A percentile compares a stretch with the other conserved stretches of the same genome.
Conservation (phyloP, 2,888 invertebrate species). For the Automeris io region DNA sequence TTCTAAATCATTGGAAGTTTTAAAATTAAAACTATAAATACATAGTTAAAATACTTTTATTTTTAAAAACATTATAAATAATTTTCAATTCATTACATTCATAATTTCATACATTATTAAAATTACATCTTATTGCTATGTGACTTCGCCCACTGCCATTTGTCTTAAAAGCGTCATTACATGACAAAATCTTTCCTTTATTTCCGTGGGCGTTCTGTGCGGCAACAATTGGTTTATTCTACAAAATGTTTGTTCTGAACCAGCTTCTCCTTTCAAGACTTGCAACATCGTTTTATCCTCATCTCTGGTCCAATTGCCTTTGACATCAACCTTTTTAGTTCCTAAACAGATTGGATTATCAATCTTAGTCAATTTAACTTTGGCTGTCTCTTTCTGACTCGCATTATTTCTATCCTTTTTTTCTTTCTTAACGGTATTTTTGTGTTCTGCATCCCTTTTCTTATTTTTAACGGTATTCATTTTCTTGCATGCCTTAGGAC, state of each 20-base stretch:
- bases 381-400: slow-evolving; percentile 22
- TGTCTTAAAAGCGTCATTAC: slow-evolving; percentile 80
- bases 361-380: slow-evolving; percentile 39
- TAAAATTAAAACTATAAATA: too few relatives aligned
- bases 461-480: slow-evolving; percentile 36
- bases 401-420: slow-evolving; percentile 34
- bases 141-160: slow-evolving; percentile 71
- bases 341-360: slow-evolving; percentile 26
- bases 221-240: slow-evolving; percentile 74
- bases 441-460: slow-evolving; percentile 30
- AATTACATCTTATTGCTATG: slow-evolving; percentile 35
- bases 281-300: slow-evolving; percentile 89
- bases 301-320: slow-evolving; percentile 83
- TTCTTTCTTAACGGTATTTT: slow-evolving; percentile 24
- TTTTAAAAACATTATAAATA: slow-evolving; percentile 65
- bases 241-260: slow-evolving; percentile 80
- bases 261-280: slow-evolving; percentile 82
- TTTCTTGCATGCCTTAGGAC: slow-evolving; percentile 39
- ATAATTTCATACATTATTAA: slow-evolving; percentile 26
- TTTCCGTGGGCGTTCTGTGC: slow-evolving; percentile 74
- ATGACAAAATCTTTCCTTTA: slow-evolving; percentile 77
- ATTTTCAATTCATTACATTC: slow-evolving; percentile 26
- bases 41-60: slow-evolving; percentile 34
- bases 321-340: slow-evolving; percentile 28
- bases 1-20: too few relatives aligned